Percentiles rank a stretch among this genome's conserved stretches.
Conservation (phyloP, 2,113 vertebrate species). For the Phocoena phocoena region DNA sequence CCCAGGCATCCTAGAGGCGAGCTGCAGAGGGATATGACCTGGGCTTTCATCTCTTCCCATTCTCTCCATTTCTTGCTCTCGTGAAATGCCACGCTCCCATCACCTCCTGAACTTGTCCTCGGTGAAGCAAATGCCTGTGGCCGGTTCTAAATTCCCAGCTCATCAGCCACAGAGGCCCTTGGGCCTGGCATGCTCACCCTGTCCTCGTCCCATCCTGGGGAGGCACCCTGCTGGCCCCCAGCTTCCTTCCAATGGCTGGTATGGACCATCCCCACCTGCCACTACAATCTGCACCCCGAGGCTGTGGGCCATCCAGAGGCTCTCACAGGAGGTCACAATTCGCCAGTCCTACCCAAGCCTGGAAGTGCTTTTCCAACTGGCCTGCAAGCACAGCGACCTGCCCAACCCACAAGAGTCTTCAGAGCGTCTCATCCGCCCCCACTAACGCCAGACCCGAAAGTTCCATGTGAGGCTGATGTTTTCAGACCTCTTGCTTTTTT, state of each 20-base stretch:
- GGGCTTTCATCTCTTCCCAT: neutral
- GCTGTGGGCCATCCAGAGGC: neutral
- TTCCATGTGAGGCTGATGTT: neutral
- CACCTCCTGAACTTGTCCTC: neutral
- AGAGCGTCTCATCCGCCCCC: rapidly evolving
- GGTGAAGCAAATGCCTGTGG: neutral
- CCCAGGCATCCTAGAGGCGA: neutral
- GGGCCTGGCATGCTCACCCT: neutral
- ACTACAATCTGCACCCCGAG: neutral
- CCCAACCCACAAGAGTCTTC: neutral
- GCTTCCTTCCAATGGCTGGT: neutral
- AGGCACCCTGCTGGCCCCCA: neutral
- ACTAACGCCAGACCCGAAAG: neutral
- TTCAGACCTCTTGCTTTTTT: neutral
- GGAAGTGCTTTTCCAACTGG: neutral
- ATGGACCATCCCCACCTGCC: rapidly evolving
- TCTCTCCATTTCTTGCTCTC: neutral
- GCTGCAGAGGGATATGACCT: neutral
- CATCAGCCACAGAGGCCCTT: neutral
- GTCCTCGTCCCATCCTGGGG: neutral
- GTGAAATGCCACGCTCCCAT: neutral
- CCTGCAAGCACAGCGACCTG: neutral
- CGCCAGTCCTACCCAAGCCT: neutral
- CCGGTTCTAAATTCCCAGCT: neutral
- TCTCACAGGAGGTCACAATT: neutral